phyloP scores from a whole-genome alignment of 2,888 invertebrate species.

The Gisinianus flammeolus region DNA sequence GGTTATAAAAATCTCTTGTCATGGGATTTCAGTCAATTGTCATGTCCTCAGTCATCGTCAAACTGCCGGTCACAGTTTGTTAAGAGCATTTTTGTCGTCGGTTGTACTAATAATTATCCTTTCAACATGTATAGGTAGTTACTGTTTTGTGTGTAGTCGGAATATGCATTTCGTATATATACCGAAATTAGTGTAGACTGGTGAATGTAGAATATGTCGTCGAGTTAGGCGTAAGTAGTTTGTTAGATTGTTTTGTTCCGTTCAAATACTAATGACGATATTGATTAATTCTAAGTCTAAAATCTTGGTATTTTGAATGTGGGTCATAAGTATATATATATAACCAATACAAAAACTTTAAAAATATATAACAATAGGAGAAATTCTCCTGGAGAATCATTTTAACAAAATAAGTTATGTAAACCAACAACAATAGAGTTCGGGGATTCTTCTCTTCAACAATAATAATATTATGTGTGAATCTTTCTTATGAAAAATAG shows the following conservation, averaged over 20 bases:
- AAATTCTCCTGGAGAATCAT: not conserved
- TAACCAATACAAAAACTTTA: not conserved
- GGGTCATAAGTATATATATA: not conserved
- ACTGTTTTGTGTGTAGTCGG: too few species aligned
- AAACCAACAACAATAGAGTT: not conserved
- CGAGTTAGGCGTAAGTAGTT: too few species aligned
- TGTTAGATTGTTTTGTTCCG: not conserved
- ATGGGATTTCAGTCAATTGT: conserved; percentile 7
- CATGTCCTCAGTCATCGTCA: not conserved
- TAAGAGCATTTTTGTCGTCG: too few species aligned
- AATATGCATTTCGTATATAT: too few species aligned
- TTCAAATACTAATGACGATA: too few species aligned
- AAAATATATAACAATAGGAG: not conserved
- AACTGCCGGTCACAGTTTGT: too few species aligned
- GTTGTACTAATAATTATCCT: too few species aligned
- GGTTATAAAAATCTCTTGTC: not conserved
- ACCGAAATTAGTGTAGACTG: too few species aligned
- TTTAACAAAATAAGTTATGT: conserved; percentile 4
- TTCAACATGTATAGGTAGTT: too few species aligned
- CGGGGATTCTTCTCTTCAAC: too few species aligned
- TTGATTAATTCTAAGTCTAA: not conserved
- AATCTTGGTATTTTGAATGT: not conserved
- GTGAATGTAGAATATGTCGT: too few species aligned
- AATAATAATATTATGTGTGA: not conserved
- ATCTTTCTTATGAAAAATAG: conserved; percentile 9